Conservation (phyloP, 2,888 invertebrate genomes). For the Melinopterus prodromus region DNA sequence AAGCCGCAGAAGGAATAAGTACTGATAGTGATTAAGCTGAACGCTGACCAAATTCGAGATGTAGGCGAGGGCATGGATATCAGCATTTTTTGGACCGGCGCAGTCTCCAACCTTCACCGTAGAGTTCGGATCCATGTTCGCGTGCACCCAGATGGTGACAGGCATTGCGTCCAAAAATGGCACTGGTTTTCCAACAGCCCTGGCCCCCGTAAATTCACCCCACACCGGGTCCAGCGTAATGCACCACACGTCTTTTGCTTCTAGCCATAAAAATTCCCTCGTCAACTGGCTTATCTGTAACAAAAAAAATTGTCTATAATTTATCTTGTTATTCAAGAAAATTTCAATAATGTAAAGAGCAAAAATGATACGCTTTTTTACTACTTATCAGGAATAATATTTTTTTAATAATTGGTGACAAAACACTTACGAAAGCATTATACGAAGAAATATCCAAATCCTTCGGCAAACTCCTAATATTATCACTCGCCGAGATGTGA, state of each 20-base stretch:
- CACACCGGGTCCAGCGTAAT: conserved; percentile 89
- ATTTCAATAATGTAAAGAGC: too few species aligned
- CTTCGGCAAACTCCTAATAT: conserved; percentile 58
- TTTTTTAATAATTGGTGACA: not conserved
- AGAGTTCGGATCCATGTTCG: conserved; percentile 59
- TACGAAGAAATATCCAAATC: conserved; percentile 52
- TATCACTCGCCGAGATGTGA: conserved; percentile 66
- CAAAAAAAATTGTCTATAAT: conserved; percentile 37
- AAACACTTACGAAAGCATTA: conserved; percentile 51
- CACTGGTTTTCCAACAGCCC: conserved; percentile 79
- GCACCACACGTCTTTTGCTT: conserved; percentile 90
- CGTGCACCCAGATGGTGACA: conserved; percentile 82
- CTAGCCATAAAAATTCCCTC: conserved; percentile 73
- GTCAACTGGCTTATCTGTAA: conserved; percentile 54
- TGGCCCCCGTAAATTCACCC: conserved; percentile 90
- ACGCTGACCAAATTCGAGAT: conserved; percentile 86
- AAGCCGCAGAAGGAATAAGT: conserved; percentile 85
- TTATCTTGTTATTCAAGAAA: too few species aligned
- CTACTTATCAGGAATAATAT: too few species aligned
- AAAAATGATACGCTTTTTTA: too few species aligned
- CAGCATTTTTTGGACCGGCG: conserved; percentile 62
- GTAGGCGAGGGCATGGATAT: conserved; percentile 82
- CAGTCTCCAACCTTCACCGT: conserved; percentile 48
- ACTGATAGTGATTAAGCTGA: conserved; percentile 94
- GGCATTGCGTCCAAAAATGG: conserved; percentile 89